Evolutionary conservation across 2,888 invertebrate genomes (phyloP).

Genomic region (Muscina levida): DNA sequence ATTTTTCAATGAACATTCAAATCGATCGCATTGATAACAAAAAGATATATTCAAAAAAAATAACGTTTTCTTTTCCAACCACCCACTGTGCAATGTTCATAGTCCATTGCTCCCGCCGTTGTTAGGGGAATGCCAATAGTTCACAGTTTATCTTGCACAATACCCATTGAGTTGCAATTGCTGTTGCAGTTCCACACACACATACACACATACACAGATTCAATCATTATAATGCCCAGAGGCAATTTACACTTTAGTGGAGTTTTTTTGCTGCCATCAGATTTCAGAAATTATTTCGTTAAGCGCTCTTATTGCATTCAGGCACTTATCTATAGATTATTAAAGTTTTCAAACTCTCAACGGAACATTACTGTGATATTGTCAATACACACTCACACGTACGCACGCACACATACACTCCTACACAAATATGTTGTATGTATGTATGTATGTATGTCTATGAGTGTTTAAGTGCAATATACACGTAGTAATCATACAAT

Average conservation of each 20-base stretch:
- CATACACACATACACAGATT: not conserved
- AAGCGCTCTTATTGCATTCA: not conserved
- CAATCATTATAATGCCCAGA: not conserved
- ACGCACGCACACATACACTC: not conserved
- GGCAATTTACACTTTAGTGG: not conserved
- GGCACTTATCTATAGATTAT: slow-evolving; percentile 21
- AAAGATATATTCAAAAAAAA: too few relatives aligned
- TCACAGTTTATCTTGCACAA: too few relatives aligned
- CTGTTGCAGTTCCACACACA: not conserved
- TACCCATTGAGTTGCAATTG: not conserved
- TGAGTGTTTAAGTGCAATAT: too few relatives aligned
- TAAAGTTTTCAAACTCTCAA: slow-evolving; percentile 12
- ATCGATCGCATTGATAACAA: too few relatives aligned
- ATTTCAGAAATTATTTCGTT: not conserved
- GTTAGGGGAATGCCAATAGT: not conserved
- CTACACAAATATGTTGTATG: not conserved
- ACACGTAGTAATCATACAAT: too few relatives aligned
- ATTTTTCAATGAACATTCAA: too few relatives aligned
- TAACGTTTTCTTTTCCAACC: too few relatives aligned
- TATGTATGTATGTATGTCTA: not conserved
- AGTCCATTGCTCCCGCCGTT: not conserved
- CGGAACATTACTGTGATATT: not conserved
- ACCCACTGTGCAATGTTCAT: too few relatives aligned
- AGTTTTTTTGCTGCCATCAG: not conserved
- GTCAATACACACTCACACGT: not conserved